Conservation (phyloP, 2,797 vertebrate species). For the Lagocephalus sceleratus region DNA sequence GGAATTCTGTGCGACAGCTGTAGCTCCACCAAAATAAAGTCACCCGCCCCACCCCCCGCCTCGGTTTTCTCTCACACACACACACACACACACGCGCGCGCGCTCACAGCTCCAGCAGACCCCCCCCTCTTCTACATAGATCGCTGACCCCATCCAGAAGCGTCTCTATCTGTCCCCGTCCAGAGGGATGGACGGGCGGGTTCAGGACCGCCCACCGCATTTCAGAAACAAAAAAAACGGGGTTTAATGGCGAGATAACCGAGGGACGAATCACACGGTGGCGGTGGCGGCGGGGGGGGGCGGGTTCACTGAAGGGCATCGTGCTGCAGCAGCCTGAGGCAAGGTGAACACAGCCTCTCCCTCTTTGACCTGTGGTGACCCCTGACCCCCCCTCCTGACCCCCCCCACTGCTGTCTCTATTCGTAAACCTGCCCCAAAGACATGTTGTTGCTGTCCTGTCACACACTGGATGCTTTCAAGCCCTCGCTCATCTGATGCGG, state of each 20-base stretch:
- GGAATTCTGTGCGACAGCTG: slow-evolving; percentile 48
- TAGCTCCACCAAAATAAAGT: slow-evolving; percentile 48
- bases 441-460: too few species aligned
- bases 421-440: background rate
- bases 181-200: slow-evolving; percentile 34
- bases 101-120: slow-evolving; percentile 27
- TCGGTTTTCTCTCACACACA: slow-evolving; percentile 1
- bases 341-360: slow-evolving; percentile 40
- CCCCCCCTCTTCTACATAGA: slow-evolving; percentile 29
- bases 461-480: too few species aligned
- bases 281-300: too few species aligned
- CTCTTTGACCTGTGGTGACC: slow-evolving; percentile 34
- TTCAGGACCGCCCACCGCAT: too few species aligned
- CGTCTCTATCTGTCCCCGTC: slow-evolving; percentile 27
- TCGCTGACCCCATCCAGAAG: slow-evolving; percentile 43
- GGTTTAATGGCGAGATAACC: too few species aligned
- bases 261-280: too few species aligned
- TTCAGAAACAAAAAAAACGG: too few species aligned
- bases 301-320: slow-evolving; percentile 27
- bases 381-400: background rate
- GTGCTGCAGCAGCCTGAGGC: slow-evolving; percentile 30
- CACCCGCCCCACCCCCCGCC: slow-evolving; percentile 1
- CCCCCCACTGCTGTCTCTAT: background rate
- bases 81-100: slow-evolving; percentile 12
- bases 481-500: too few species aligned